Base-by-base conservation (phyloP, 2,113 vertebrate species). In the Aspiorhynchus laticeps region DNA sequence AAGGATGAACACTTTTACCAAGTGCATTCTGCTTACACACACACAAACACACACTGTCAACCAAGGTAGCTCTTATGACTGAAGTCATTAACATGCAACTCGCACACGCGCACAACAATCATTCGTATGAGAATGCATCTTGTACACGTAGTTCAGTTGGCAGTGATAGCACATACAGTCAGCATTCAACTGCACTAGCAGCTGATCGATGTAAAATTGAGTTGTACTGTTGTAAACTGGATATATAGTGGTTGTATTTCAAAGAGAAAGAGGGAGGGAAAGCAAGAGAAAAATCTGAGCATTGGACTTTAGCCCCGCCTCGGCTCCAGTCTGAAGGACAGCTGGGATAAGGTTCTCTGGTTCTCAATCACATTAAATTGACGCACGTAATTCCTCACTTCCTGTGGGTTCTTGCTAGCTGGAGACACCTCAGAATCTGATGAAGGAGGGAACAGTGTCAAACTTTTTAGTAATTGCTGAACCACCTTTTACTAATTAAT, bases 321-420 rank as follows among this genome's bases (percentile, higher is more conserved):
- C 83, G 97, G 98, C 92, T 99, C 98, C 93, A 99, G 93, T 87
- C 96, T 96, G 92, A 99, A 97, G 89, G 98, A 99, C 94, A 99
- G 96, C 94, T 99, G 97, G 31, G 98, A 99, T 93, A 99, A 95
- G 89, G 95, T 98, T 95, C 98, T 97, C 97, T 99, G 98, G 96
- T 98, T 99, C 96, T 99, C 98, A 92, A 99, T 96, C 95, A 99
- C 98, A 80, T 95, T 96, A 93, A 99, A 97, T 95, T 99, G 98
- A 90, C 98, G 96, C 26, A 99, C 97, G 51, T 99, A 99, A 90
- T 93, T 96, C 89, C 97, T 96, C 65, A 99, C 96, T 89, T 99
- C 98, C 48, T 97, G 97, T 92, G 99, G 98, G 91, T 98, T 99
- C 94, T 99, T 99, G 92, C 96, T 98, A 86, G 97, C 94, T 83